phyloP scores from a whole-genome alignment of 2,797 vertebrate species.

The Zalophus californianus region DNA sequence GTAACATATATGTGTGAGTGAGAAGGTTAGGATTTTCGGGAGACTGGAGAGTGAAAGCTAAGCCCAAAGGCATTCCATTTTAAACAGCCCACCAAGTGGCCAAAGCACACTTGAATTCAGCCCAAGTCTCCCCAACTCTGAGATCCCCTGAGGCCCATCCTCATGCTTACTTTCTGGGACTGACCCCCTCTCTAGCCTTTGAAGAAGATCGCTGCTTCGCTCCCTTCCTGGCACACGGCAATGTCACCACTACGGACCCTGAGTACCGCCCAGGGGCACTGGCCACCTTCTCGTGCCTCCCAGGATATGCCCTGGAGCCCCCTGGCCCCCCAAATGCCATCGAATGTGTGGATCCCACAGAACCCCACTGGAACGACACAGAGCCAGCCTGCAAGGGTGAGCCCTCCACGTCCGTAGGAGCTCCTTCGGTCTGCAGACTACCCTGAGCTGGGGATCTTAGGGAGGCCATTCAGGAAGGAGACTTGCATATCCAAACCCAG shows the following conservation, averaged over 20 bases:
- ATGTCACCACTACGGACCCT: conserved; percentile 95
- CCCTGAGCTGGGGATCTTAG: neutral
- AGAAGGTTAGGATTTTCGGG: neutral
- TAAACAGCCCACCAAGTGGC: neutral
- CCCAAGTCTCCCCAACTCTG: neutral
- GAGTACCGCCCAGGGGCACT: conserved; percentile 92
- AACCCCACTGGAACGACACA: conserved; percentile 96
- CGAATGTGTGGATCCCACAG: conserved; percentile 93
- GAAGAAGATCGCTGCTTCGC: conserved; percentile 96
- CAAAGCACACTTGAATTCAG: conserved; percentile 5
- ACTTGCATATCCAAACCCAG: neutral
- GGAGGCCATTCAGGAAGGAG: neutral
- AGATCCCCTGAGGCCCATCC: neutral
- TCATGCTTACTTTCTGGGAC: neutral
- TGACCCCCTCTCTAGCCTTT: conserved; percentile 88
- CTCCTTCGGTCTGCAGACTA: neutral
- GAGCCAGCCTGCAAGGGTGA: conserved; percentile 95
- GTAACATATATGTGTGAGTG: neutral
- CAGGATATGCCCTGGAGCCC: conserved; percentile 95
- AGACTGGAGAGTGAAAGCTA: neutral
- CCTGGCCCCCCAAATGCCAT: conserved; percentile 91
- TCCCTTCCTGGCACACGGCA: conserved; percentile 95
- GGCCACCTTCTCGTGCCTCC: conserved; percentile 93
- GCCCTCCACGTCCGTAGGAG: neutral
- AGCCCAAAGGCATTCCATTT: neutral